Conservation (phyloP, 2,888 invertebrate species). For the Cylindroiulus punctatus region DNA sequence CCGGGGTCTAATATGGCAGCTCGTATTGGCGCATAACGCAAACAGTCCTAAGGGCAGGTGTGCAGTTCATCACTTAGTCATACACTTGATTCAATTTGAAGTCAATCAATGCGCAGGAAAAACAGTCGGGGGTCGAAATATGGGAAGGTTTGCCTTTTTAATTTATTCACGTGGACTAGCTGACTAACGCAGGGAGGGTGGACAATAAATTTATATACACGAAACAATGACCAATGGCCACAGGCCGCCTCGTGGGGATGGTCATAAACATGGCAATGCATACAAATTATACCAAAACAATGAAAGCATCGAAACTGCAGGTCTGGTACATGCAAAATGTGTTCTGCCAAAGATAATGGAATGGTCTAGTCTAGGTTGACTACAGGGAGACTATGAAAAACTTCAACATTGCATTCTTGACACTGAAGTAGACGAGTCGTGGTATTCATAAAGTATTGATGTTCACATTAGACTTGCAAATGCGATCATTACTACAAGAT, state of each 20-base stretch:
- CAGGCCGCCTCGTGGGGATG: background rate
- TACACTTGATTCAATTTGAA: slow-evolving; percentile 50
- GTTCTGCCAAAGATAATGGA: background rate
- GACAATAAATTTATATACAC: slow-evolving; percentile 17
- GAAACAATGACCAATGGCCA: background rate
- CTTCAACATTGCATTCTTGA: no score
- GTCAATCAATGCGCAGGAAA: slow-evolving; percentile 46
- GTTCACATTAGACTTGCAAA: no score
- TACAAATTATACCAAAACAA: background rate
- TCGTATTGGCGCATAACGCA: background rate
- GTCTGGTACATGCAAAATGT: background rate
- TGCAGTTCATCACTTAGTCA: slow-evolving; percentile 42
- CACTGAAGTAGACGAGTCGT: no score
- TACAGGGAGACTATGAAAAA: no score
- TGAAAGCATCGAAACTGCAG: background rate
- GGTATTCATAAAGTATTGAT: no score
- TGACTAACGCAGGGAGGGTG: background rate
- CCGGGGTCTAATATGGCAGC: background rate
- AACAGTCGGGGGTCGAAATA: slow-evolving; percentile 48
- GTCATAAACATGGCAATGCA: background rate
- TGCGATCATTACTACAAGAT: no score
- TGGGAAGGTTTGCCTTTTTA: slow-evolving; percentile 1
- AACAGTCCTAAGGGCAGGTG: slow-evolving; percentile 53
- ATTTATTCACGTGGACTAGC: slow-evolving; percentile 26
- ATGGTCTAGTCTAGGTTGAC: background rate